phyloP scores from a whole-genome alignment of 2,113 vertebrate species.

The Oenanthe melanoleuca region DNA sequence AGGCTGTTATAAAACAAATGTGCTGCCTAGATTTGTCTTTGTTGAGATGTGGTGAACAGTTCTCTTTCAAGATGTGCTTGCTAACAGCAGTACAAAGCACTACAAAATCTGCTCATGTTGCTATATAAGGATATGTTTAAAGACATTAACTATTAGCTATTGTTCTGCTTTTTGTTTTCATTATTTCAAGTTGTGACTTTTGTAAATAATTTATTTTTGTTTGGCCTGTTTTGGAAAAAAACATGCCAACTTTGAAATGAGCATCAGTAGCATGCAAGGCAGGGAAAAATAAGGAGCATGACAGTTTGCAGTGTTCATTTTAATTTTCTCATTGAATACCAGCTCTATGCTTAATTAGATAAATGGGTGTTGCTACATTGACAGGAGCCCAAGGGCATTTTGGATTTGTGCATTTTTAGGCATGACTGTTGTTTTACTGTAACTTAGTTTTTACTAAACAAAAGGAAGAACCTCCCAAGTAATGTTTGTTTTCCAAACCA shows the following conservation, averaged over 20 bases:
- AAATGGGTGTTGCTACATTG: background rate
- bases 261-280: background rate
- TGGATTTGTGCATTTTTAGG: constrained; percentile 29
- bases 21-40: background rate
- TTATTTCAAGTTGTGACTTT: background rate
- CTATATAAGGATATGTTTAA: background rate
- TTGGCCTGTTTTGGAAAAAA: constrained; percentile 25
- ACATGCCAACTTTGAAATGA: background rate
- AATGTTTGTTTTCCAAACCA: background rate
- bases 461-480: constrained; percentile 8
- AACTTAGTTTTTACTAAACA: constrained; percentile 4
- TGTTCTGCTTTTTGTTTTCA: constrained; percentile 30
- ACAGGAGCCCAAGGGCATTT: background rate
- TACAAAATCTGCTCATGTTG: background rate
- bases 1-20: background rate
- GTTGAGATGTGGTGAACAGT: background rate
- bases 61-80: background rate
- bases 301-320: constrained; percentile 14
- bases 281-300: background rate
- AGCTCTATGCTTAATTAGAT: constrained; percentile 10
- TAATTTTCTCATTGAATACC: background rate
- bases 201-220: background rate
- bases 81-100: background rate
- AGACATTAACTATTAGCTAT: background rate
- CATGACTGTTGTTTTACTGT: background rate